phyloP scores from a whole-genome alignment of 2,888 invertebrate genomes.

The Ethmia dodecea region DNA sequence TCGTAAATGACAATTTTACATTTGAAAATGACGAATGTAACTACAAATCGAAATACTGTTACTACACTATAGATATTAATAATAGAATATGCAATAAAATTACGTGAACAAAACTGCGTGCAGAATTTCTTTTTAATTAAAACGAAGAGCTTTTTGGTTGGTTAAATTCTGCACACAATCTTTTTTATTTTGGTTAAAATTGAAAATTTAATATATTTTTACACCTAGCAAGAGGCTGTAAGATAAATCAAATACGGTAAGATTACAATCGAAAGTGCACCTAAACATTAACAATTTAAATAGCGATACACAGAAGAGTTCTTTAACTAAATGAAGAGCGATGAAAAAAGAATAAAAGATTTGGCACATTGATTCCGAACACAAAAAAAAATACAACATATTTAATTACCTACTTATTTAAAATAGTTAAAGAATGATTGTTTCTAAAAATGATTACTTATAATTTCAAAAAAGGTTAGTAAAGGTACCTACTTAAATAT shows the following conservation, averaged over 20 bases:
- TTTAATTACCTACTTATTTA: background rate
- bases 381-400: conserved; percentile 1
- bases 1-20: conserved; percentile 52
- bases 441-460: background rate
- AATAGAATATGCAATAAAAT: conserved; percentile 67
- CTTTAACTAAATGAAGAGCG: background rate
- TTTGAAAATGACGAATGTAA: conserved; percentile 66
- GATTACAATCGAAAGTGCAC: conserved; percentile 54
- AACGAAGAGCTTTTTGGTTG: conserved; percentile 2
- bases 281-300: conserved; percentile 29
- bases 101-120: conserved; percentile 38
- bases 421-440: background rate
- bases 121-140: conserved; percentile 28
- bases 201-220: conserved; percentile 39
- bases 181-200: conserved; percentile 46
- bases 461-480: too few species aligned
- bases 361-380: conserved; percentile 22
- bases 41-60: conserved; percentile 66
- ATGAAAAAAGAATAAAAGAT: conserved; percentile 3
- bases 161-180: conserved; percentile 28
- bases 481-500: too few species aligned
- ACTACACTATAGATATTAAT: conserved; percentile 60
- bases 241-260: too few species aligned
- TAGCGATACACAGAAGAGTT: conserved; percentile 23
- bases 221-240: conserved; percentile 46